Evolutionary conservation across 2,888 invertebrate species (phyloP).

Genomic region (Cylindroiulus punctatus): DNA sequence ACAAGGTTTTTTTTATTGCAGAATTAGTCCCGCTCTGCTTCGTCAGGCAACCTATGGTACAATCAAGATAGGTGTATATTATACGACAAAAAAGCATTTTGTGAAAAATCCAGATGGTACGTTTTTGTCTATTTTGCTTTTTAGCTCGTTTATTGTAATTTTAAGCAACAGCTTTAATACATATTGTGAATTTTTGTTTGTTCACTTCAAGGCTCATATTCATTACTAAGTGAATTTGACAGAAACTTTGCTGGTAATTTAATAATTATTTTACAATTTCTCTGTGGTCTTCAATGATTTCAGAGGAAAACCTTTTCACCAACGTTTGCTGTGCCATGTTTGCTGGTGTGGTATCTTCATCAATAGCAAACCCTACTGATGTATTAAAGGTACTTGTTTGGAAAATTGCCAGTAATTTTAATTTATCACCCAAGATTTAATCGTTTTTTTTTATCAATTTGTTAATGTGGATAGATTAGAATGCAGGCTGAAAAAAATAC

Average conservation of each 20-base stretch:
- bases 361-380: constrained; percentile 96
- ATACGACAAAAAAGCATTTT: constrained; percentile 81
- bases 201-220: background rate
- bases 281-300: background rate
- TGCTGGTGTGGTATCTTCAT: constrained; percentile 89
- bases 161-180: background rate
- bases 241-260: too few relatives aligned
- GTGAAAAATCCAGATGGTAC: constrained; percentile 69
- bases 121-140: constrained; percentile 60
- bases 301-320: constrained; percentile 66
- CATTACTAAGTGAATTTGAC: too few relatives aligned
- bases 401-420: background rate
- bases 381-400: constrained; percentile 80
- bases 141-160: background rate
- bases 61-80: constrained; percentile 95
- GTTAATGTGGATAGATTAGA: constrained; percentile 68
- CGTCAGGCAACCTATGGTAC: constrained; percentile 96
- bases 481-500: constrained; percentile 80
- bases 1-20: constrained; percentile 66
- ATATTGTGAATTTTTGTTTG: background rate
- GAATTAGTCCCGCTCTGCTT: constrained; percentile 91
- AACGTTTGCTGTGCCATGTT: constrained; percentile 82
- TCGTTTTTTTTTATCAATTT: too few relatives aligned
- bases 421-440: background rate
- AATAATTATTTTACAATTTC: background rate